Evolutionary conservation across 1,140 invertebrate species (phyloP).

Genomic region (Marisa cornuarietis): DNA sequence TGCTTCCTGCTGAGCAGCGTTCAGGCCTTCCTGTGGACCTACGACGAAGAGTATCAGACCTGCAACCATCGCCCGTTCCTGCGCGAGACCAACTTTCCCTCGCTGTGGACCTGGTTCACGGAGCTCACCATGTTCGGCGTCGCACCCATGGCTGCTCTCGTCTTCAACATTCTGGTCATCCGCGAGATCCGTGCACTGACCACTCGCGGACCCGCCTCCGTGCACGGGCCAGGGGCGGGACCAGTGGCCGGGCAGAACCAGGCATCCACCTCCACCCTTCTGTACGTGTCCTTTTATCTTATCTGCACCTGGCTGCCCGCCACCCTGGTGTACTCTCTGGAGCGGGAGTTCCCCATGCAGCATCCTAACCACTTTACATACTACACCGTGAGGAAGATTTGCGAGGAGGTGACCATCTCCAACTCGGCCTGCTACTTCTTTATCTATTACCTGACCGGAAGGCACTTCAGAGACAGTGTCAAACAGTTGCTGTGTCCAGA

Average conservation of each 20-base stretch:
- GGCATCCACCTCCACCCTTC: conserved; percentile 60
- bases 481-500: conserved; percentile 39
- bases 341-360: conserved; percentile 40
- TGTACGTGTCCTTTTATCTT: conserved; percentile 63
- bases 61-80: conserved; percentile 46
- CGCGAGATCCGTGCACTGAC: conserved; percentile 53
- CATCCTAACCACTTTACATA: conserved; percentile 50
- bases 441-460: conserved; percentile 62
- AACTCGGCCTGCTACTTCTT: conserved; percentile 64
- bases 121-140: conserved; percentile 58
- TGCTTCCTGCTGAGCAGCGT: conserved; percentile 47
- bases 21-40: conserved; percentile 63
- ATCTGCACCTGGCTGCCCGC: conserved; percentile 61
- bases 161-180: conserved; percentile 62
- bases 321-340: conserved; percentile 57
- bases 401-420: conserved; percentile 60
- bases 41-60: conserved; percentile 29
- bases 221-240: neutral
- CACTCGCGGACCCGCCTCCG: conserved; percentile 39
- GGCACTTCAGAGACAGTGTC: conserved; percentile 54
- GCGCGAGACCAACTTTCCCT: conserved; percentile 41
- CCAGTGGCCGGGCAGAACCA: conserved; percentile 27
- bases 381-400: conserved; percentile 49
- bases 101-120: conserved; percentile 59
- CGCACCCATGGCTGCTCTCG: conserved; percentile 54